These are phyloP conservation scores for Venusia cambrica DNA, from an alignment of 2,888 invertebrate genomes.

Conservation along the genomic window DNA sequence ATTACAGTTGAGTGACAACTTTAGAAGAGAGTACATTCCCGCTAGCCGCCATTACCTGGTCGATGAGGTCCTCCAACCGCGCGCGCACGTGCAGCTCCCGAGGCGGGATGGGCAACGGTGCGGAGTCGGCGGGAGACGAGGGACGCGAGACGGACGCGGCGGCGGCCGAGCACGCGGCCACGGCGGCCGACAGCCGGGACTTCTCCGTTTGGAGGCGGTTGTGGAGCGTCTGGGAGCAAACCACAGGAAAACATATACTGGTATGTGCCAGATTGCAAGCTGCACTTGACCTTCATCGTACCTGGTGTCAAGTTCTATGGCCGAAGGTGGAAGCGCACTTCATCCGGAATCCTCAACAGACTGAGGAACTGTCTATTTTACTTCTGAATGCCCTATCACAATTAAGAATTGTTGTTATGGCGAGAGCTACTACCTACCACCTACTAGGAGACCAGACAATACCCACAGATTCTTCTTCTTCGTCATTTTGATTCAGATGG, in stretches of 20 bases:
- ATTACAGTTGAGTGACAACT: constrained; percentile 12
- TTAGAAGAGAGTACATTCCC: constrained; percentile 44
- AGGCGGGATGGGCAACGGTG: constrained; percentile 91
- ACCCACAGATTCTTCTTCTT: too few relatives aligned
- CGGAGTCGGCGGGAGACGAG: constrained; percentile 92
- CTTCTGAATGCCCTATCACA: too few relatives aligned
- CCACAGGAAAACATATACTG: background rate
- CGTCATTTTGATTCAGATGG: too few relatives aligned
- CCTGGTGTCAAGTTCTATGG: too few relatives aligned
- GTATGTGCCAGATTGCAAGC: too few relatives aligned
- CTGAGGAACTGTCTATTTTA: too few relatives aligned
- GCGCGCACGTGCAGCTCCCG: constrained; percentile 92
- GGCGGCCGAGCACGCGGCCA: constrained; percentile 96
- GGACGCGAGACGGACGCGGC: constrained; percentile 95
- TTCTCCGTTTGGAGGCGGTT: constrained; percentile 95
- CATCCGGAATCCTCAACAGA: too few relatives aligned
- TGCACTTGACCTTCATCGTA: too few relatives aligned
- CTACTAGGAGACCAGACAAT: too few relatives aligned
- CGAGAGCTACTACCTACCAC: too few relatives aligned
- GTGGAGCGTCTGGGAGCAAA: constrained; percentile 80
- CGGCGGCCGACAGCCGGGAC: constrained; percentile 90
- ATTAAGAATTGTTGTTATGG: too few relatives aligned
- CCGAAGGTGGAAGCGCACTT: too few relatives aligned
- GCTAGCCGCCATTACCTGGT: constrained; percentile 85
- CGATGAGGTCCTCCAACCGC: constrained; percentile 93